Base-by-base conservation (phyloP, 2,113 vertebrate genomes). In the Gadus macrocephalus region DNA sequence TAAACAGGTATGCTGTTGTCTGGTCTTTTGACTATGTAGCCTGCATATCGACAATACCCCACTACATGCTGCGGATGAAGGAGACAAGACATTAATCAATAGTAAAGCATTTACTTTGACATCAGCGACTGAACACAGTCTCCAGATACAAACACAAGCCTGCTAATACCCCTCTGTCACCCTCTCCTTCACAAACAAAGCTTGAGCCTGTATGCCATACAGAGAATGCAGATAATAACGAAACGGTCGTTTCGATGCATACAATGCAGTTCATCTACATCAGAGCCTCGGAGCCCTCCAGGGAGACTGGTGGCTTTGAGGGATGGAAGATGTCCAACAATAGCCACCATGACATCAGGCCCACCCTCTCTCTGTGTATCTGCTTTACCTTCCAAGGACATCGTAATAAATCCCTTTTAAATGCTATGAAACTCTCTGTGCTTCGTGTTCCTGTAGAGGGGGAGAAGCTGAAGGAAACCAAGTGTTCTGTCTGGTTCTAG, bases 91-190 rank as follows among this genome's bases (percentile, higher is more conserved):
- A 67, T 72, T 72, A 69, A 80, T 84, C 80, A 62, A 83, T 82
- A 79, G 66, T 82, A 73, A 78, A 75, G 49, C 66, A 61, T 81
- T 84, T 83, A 80, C 71, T 73, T 69, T 66, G 68, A 72, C 27
- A 25, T 81, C 75, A 82, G 78, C 74, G 38, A 67, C 68, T 4
- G 27, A 77, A 70, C 65, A 63, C 17, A 68, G 64, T 75, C 62
- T 74, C 42, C 35, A 55, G 19, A 64, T 27, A 82, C 66, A 76
- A 67, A 69, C 64, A 63, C 64, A 77, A 68, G 14, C 58, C 70
- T 22, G 17, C 25, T 68, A 63, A 53, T 15, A 35, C 74, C 61
- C 22, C 15, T 70, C 35, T 59, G 14, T 58, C 64, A 19, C 60
- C 59, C 38, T 49, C 19, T 20, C 11, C 19, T 31, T 59, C 28